Evolutionary conservation across 1,140 invertebrate species (phyloP).

Genomic region (Brachionus sp.): DNA sequence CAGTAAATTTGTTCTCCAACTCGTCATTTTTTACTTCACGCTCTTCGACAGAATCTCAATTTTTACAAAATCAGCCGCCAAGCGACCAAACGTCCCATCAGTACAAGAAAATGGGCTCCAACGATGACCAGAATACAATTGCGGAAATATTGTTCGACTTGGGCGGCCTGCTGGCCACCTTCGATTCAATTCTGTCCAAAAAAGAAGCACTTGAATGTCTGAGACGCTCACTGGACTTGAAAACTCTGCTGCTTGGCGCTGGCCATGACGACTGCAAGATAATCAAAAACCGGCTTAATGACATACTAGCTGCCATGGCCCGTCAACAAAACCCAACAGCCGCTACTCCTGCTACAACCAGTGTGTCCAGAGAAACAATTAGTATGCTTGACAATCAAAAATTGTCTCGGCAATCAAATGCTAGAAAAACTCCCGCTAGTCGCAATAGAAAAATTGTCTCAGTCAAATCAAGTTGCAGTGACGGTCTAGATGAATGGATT

Average conservation of each 20-base stretch:
- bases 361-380: not conserved
- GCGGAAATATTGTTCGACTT: constrained; percentile 35
- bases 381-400: not conserved
- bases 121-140: constrained; percentile 23
- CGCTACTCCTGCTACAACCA: not conserved
- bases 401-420: not conserved
- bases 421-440: not conserved
- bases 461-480: not conserved
- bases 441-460: not conserved
- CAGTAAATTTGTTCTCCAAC: not conserved
- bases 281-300: constrained; percentile 19
- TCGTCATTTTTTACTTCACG: not conserved
- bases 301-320: not conserved
- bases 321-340: not conserved
- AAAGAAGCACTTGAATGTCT: constrained; percentile 35
- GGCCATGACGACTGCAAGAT: constrained; percentile 16
- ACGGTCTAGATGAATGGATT: constrained; percentile 15
- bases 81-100: not conserved
- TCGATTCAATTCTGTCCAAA: constrained; percentile 25
- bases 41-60: not conserved
- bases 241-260: not conserved
- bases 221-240: constrained; percentile 11
- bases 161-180: not conserved
- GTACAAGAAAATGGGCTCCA: not conserved
- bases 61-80: not conserved